Evolutionary conservation across 2,888 invertebrate species (phyloP), one percentile per base, ranked within the genome.

Genomic region (Hypomecis atomaria): DNA sequence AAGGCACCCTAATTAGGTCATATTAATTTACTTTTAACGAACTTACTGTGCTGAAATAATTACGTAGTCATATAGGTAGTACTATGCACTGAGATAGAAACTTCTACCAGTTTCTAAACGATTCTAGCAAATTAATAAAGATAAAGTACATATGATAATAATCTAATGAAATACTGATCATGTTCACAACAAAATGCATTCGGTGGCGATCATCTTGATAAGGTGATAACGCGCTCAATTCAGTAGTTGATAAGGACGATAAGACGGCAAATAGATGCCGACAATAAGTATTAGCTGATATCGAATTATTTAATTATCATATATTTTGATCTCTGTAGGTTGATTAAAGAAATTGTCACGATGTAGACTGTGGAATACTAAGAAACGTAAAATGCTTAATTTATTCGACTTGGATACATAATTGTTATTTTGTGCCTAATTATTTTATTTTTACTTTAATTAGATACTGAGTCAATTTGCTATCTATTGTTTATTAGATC

Each of bases 181-280:
- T 60, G 50, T 64, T 59, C 59, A 54, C 34, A 44, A 11, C 48
- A 13, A 36, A 43, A 55, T 59, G 59, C 62, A 56, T 59, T 66
- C 45, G 56, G 43, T 58, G 50, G 47, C 45, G 36, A 70, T 69
- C 43, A 23, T 9, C 58, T 34, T 56, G 64, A 64, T 64, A 60
- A 56, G 6, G 9, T 44, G 52, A 62, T 65, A 54, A 45, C 57
- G n/a, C 44, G 67, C 65, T 71, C 66, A 75, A 78, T 78, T 71
- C 74, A 67, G 71, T 73, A 72, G 71, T 65, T 13, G 75, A 78
- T 78, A 76, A 63, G 13, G 72, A 65, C 37, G 53, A 60, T 63
- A 58, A 43, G 10, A 38, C 52, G 5, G 33, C n/a, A 54, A 64
- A 56, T 23, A 59, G 48, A 59, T 37, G 59, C 64, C 64, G 64